phyloP scores from a whole-genome alignment of 2,797 vertebrate species.

The Lophotriccus pileatus region DNA sequence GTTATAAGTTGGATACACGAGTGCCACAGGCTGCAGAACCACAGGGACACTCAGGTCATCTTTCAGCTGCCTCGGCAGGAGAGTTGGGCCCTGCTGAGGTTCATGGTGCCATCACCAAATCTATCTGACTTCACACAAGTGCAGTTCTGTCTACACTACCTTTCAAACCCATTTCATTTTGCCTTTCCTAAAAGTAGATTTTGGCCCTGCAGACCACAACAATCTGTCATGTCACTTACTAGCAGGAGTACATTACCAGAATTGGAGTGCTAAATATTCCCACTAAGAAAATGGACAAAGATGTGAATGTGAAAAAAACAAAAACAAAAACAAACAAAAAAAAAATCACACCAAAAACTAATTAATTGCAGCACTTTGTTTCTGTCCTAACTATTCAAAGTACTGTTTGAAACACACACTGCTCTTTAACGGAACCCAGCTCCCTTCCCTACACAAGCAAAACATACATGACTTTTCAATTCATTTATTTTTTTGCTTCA shows the following conservation, averaged over 20 bases:
- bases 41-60: not conserved
- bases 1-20: not conserved
- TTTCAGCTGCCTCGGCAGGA: not conserved
- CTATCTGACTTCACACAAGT: not conserved
- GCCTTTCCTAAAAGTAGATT: not conserved
- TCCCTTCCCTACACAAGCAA: not conserved
- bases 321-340: not conserved
- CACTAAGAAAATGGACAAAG: not conserved
- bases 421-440: not conserved
- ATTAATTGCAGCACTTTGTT: slow-evolving; percentile 19
- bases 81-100: not conserved
- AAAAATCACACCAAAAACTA: not conserved
- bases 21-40: not conserved
- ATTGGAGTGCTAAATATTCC: slow-evolving; percentile 29
- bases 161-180: not conserved
- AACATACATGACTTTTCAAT: not conserved
- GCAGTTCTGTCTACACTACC: not conserved
- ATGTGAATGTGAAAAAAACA: not conserved
- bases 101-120: not conserved
- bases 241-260: slow-evolving; percentile 16
- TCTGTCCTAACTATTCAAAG: slow-evolving; percentile 11
- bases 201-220: slow-evolving; percentile 14
- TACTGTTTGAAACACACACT: not conserved
- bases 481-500: not conserved
- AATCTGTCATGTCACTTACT: slow-evolving; percentile 15